Base-by-base conservation (phyloP, 2,113 vertebrate species). In the Takifugu bimaculatus region DNA sequence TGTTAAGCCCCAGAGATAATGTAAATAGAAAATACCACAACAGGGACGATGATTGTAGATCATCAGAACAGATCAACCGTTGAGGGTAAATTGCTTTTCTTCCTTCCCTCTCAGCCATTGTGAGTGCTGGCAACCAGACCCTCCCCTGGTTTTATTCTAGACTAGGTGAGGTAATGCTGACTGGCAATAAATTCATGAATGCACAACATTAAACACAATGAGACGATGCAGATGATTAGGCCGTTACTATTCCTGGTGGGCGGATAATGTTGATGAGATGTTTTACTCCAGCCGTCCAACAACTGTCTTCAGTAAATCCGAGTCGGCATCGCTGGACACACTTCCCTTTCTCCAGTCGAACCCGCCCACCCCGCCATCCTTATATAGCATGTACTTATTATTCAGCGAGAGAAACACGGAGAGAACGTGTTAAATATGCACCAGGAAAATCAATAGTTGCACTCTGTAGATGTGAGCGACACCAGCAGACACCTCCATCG, bases 401-500 rank as follows among this genome's bases (percentile, higher is more conserved):
- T 78, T 80, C 73, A 74, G 74, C 60, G 65, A 53, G 52, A 57
- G 7, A 78, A 62, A 65, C 73, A 70, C 68, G 50, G 79, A 81
- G 64, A 80, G 66, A 68, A 74, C 68, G 47, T 29, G 50, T 80
- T 77, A 61, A 69, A 79, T 78, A 84, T 79, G 72, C 60, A 57
- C 39, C 47, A 26, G 58, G 72, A 63, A 70, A 74, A 85, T 85
- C 83, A 76, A 87, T 85, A 78, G 44, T 60, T 60, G 50, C 56
- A 65, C 74, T 75, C 26, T 12, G 53, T 68, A 53, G 49, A 61
- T 72, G 74, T 75, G 67, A 83, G 65, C 80, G 68, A 85, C 75
- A 55, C 26, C 28, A 74, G 72, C 63, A 74, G 75, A 79, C 70
- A 72, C 68, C 65, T 58, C 67, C 76, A 66, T 86, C 75, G 77